These are phyloP conservation scores for Stenurella melanura DNA, from an alignment of 2,888 invertebrate species.

Conservation along the genomic window DNA sequence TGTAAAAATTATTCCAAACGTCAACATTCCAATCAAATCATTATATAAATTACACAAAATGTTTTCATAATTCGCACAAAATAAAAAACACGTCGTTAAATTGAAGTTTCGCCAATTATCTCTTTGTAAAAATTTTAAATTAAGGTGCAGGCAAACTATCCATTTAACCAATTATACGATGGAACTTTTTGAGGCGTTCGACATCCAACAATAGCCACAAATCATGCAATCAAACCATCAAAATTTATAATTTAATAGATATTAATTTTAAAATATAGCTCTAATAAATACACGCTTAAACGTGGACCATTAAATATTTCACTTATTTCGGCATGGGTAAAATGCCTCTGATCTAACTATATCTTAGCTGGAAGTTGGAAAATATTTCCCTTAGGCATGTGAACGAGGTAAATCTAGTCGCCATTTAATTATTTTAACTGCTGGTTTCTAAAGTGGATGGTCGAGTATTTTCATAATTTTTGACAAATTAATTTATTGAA, in stretches of 20 bases:
- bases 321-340: conserved; percentile 46
- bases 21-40: background rate
- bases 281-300: conserved; percentile 39
- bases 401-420: conserved; percentile 19
- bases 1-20: background rate
- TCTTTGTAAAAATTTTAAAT: conserved; percentile 12
- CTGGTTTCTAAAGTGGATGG: conserved; percentile 13
- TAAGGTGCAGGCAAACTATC: conserved; percentile 29
- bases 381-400: conserved; percentile 28
- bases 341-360: conserved; percentile 38
- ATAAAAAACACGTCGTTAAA: conserved; percentile 14
- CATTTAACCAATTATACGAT: conserved; percentile 36
- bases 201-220: conserved; percentile 46
- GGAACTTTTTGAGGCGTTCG: conserved; percentile 18
- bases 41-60: conserved; percentile 10
- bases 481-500: background rate
- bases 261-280: conserved; percentile 49
- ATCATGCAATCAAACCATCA: conserved; percentile 54
- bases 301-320: conserved; percentile 44
- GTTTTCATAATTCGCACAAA: background rate
- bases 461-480: background rate
- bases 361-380: conserved; percentile 1
- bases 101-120: conserved; percentile 25
- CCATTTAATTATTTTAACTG: conserved; percentile 22
- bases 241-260: conserved; percentile 49